Evolutionary conservation across 92 coral and sea anemone species (phyloP).

Genomic region (Parazoanthus swiftii): DNA sequence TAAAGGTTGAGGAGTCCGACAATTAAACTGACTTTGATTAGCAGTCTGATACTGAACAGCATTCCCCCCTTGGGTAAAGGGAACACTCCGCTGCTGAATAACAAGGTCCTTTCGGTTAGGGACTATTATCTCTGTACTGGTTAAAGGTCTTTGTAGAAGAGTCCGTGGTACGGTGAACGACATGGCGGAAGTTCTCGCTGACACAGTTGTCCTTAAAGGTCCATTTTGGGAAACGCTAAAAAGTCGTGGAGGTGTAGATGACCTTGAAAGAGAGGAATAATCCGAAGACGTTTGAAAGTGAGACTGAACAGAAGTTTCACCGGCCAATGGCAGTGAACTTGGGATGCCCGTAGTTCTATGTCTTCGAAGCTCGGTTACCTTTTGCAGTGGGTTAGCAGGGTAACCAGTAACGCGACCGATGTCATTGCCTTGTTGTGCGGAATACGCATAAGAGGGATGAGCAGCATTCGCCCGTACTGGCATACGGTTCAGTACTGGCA

Average conservation of each 20-base stretch:
- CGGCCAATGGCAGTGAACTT: not conserved
- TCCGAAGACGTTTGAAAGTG: constrained; percentile 4
- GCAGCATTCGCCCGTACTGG: not conserved
- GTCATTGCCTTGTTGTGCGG: not conserved
- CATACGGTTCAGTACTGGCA: constrained; percentile 33
- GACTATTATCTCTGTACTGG: not conserved
- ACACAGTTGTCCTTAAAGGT: not conserved
- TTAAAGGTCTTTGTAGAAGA: not conserved
- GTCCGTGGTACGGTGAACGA: not conserved
- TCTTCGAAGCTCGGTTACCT: not conserved
- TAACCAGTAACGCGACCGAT: not conserved
- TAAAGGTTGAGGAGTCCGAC: not conserved
- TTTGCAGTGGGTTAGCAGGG: not conserved
- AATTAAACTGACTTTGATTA: not conserved
- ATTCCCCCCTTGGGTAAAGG: not conserved
- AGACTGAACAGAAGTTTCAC: not conserved
- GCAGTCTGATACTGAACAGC: not conserved
- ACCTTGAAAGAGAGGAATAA: not conserved
- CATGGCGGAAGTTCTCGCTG: not conserved
- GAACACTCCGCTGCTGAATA: not conserved
- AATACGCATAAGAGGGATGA: not conserved
- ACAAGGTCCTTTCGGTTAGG: not conserved
- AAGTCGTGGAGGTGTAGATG: not conserved
- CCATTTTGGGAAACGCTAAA: not conserved
- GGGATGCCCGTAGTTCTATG: not conserved